Conservation (phyloP, 2,797 vertebrate genomes). For the Pristis pectinata region DNA sequence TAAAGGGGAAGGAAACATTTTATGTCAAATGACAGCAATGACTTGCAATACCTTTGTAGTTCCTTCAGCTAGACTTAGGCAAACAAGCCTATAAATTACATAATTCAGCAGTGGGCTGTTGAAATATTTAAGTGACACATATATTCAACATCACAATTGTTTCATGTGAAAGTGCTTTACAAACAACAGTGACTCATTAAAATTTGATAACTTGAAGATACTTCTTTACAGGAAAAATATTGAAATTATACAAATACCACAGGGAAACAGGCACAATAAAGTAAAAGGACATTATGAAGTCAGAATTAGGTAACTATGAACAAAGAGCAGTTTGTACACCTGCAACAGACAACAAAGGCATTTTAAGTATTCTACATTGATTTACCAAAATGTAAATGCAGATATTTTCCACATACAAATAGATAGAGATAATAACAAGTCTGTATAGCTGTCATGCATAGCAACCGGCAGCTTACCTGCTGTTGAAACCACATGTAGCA, state of each 20-base stretch:
- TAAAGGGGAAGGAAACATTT: neutral
- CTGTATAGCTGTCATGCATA: neutral
- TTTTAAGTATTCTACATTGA: neutral
- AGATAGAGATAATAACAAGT: neutral
- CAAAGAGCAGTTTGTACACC: neutral
- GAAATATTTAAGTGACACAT: neutral
- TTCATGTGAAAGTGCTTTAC: neutral
- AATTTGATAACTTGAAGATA: neutral
- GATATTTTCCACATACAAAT: neutral
- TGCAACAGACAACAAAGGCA: neutral
- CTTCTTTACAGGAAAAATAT: neutral
- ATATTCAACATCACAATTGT: neutral
- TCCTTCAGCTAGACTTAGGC: neutral
- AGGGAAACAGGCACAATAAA: neutral
- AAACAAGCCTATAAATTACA: neutral
- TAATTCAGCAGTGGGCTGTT: neutral
- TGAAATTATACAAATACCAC: neutral
- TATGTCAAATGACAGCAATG: neutral
- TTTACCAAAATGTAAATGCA: neutral
- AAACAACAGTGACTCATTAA: neutral
- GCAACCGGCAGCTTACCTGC: slow-evolving; percentile 67
- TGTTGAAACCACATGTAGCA: slow-evolving; percentile 93
- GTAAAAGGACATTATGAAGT: neutral
- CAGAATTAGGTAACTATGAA: neutral
- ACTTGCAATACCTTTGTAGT: neutral